Evolutionary conservation across 2,797 vertebrate species (phyloP), one percentile per base, ranked within the genome.

Genomic region (Amphiprion clarkii): DNA sequence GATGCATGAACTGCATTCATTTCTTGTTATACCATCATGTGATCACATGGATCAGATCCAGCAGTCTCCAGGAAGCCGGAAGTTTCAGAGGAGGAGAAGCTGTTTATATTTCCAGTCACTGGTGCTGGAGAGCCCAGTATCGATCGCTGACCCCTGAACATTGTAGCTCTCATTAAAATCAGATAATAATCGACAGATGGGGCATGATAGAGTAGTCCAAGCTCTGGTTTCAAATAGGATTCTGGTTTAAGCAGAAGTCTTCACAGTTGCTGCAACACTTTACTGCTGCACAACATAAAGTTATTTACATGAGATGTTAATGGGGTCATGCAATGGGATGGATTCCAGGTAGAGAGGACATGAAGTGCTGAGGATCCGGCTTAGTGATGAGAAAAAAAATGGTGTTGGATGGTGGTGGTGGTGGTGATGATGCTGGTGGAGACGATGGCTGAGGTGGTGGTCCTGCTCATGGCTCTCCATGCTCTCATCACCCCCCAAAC

Each of bases 311-410:
- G 51, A 64, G 63, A 71, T 67, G 60, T 52, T 74, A 60, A 21
- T 39, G 67, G 52, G 61, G 51, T 74, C 71, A 78, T 84, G 66
- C 76, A 80, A 79, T 73, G 73, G 62, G 68, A 82, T 61, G 39
- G 52, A 70, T 16, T 51, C 46, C 36, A 44, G 23, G 60, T 40
- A 53, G 29, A 29, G n/a, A 31, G 29, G 78, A 76, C 1, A 46
- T 40, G 67, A 77, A 78, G 75, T 65, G 71, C 71, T 70, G 84
- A 64, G 51, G 51, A 66, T 62, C 52, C 51, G 75, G 40, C 71
- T 64, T 29, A 52, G 59, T 53, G 67, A 70, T 68, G 62, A 57
- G 65, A 19, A 70, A 67, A 23, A 72, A 79, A 68, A 83, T 78
- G 83, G 72, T 73, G 75, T 70, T 85, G 71, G 67, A 55, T 78